Evolutionary conservation across 2,888 invertebrate genomes (phyloP).

Genomic region (Campoletis raptor): DNA sequence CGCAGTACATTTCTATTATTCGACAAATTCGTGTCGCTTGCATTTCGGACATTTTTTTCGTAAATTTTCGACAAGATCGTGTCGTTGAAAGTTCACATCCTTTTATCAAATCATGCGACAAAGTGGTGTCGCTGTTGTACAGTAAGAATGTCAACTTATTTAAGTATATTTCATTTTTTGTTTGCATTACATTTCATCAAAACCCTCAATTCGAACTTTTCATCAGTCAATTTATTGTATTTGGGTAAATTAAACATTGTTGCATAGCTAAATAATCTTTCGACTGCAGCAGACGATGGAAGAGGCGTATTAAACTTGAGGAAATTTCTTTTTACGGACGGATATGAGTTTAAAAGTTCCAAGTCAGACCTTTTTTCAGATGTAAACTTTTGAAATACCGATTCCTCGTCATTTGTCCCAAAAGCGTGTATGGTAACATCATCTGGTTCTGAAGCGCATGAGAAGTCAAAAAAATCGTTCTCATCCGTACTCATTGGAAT

Average conservation of each 20-base stretch:
- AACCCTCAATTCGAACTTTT: background rate
- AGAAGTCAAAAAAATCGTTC: conserved; percentile 33
- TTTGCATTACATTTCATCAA: conserved; percentile 6
- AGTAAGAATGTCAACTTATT: too few relatives aligned
- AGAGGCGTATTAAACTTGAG: conserved; percentile 32
- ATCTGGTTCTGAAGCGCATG: background rate
- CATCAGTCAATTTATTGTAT: conserved; percentile 13
- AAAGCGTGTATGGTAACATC: conserved; percentile 6
- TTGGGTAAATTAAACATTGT: background rate
- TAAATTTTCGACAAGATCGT: too few relatives aligned
- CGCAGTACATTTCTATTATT: too few relatives aligned
- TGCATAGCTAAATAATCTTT: conserved; percentile 48
- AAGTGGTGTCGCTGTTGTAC: background rate
- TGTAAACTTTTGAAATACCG: conserved; percentile 4
- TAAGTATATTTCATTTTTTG: background rate
- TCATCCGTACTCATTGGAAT: background rate
- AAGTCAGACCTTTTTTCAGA: conserved; percentile 14
- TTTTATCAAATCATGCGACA: too few relatives aligned
- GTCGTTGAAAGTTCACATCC: too few relatives aligned
- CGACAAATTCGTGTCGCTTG: too few relatives aligned
- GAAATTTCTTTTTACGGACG: conserved; percentile 8
- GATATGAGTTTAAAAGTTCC: conserved; percentile 19
- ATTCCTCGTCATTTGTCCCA: conserved; percentile 9
- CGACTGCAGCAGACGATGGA: conserved; percentile 39
- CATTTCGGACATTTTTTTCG: too few relatives aligned